Conservation (phyloP, 1,140 invertebrate genomes). For the Thaumatotibia leucotreta region DNA sequence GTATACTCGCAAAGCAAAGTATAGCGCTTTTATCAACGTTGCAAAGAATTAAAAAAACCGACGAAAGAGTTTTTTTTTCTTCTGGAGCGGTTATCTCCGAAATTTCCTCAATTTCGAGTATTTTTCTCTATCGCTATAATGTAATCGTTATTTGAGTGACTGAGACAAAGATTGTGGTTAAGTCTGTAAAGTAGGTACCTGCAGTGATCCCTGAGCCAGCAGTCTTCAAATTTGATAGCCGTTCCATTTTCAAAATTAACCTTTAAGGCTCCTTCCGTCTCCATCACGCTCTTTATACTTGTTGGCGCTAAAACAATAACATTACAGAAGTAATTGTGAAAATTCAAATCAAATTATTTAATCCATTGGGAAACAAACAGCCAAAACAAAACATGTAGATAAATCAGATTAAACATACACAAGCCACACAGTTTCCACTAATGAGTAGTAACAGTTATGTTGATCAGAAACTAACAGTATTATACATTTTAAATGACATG, state of each 20-base stretch:
- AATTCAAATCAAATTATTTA: background rate
- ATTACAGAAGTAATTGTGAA: background rate
- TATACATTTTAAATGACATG: no score
- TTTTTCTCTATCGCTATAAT: background rate
- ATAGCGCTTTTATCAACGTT: no score
- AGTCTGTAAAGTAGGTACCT: conserved; percentile 42
- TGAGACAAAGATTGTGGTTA: no score
- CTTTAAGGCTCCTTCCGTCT: conserved; percentile 28
- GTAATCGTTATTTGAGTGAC: background rate
- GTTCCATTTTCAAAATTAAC: conserved; percentile 41
- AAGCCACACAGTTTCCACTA: no score
- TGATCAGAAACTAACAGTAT: no score
- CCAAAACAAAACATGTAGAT: no score
- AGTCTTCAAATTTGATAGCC: conserved; percentile 46
- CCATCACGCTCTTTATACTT: background rate
- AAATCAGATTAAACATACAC: no score
- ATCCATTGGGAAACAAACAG: no score
- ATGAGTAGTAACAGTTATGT: no score
- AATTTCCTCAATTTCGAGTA: background rate
- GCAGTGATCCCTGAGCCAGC: conserved; percentile 75
- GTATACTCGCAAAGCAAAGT: no score
- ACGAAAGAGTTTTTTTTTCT: background rate
- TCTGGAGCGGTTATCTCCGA: no score
- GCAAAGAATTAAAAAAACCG: no score
- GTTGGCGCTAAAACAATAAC: background rate